Evolutionary conservation across 2,888 invertebrate genomes (phyloP).

Genomic region (Ectropis crepuscularia): DNA sequence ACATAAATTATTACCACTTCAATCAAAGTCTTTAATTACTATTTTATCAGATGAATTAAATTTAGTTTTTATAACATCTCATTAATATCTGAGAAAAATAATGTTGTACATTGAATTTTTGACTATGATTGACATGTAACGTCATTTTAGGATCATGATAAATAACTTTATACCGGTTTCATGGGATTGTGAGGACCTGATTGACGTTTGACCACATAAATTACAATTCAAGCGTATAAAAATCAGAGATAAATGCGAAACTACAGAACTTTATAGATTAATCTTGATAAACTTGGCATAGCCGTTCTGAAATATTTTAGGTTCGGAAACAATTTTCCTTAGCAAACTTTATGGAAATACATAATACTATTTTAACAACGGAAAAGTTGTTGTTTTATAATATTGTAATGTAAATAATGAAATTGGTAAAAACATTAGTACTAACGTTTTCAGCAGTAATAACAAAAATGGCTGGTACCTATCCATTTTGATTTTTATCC

Average conservation of each 20-base stretch:
- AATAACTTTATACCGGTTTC: constrained; percentile 32
- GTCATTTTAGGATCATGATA: constrained; percentile 35
- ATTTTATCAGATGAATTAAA: constrained; percentile 29
- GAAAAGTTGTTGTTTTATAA: too few relatives aligned
- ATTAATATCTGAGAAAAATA: constrained; percentile 34
- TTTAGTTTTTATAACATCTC: constrained; percentile 26
- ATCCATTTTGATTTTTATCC: too few relatives aligned
- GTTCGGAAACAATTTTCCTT: too few relatives aligned
- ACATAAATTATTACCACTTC: constrained; percentile 24
- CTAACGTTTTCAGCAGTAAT: too few relatives aligned
- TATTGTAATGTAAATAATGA: too few relatives aligned
- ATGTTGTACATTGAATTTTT: constrained; percentile 32
- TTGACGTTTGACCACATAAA: constrained; percentile 29
- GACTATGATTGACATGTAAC: constrained; percentile 38
- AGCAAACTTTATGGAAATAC: too few relatives aligned
- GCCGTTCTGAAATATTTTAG: background rate
- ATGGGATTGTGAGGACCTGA: constrained; percentile 10
- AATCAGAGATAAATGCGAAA: constrained; percentile 4
- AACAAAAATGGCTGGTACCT: too few relatives aligned
- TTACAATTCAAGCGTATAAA: constrained; percentile 21
- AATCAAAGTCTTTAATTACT: constrained; percentile 32
- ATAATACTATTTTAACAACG: too few relatives aligned
- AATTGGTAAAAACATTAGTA: too few relatives aligned
- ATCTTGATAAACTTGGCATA: background rate
- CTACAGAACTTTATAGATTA: background rate